A percentile compares a stretch with the other conserved stretches of the same genome.
These are phyloP conservation scores for Salarias fasciatus DNA, from an alignment of 2,797 vertebrate genomes.

Conservation along the genomic window DNA sequence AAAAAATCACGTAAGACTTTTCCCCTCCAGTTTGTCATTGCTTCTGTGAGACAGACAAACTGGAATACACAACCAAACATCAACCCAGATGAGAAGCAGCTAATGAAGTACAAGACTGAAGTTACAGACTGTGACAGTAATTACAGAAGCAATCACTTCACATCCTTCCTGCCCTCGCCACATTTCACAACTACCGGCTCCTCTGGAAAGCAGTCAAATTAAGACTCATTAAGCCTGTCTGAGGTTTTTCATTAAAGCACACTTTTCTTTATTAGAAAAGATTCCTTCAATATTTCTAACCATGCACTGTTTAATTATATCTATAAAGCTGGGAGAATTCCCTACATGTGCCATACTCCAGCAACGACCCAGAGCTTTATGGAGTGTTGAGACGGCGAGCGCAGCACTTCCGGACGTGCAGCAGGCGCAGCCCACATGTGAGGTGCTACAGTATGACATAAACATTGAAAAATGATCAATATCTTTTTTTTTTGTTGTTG, in stretches of 20 bases:
- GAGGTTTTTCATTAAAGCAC: constrained; percentile 77
- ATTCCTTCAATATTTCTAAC: constrained; percentile 73
- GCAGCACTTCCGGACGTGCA: constrained; percentile 53
- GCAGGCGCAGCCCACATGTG: constrained; percentile 55
- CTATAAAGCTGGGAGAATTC: constrained; percentile 62
- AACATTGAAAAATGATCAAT: constrained; percentile 60
- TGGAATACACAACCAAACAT: constrained; percentile 43
- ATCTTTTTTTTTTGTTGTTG: too few relatives aligned
- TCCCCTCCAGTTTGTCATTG: constrained; percentile 27
- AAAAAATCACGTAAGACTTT: too few relatives aligned
- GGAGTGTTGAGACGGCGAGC: constrained; percentile 35
- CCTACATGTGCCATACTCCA: constrained; percentile 31
- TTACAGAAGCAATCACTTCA: constrained; percentile 75
- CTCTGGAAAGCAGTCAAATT: constrained; percentile 77
- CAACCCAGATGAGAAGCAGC: constrained; percentile 60
- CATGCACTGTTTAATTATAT: constrained; percentile 69
- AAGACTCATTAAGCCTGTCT: constrained; percentile 74
- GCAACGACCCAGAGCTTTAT: constrained; percentile 49
- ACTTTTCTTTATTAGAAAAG: constrained; percentile 67
- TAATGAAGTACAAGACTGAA: constrained; percentile 65
- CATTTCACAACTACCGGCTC: constrained; percentile 73
- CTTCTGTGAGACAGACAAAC: constrained; percentile 28
- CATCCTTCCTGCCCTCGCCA: constrained; percentile 75
- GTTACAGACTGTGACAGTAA: constrained; percentile 75
- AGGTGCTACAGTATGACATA: constrained; percentile 24